Evolutionary conservation across 2,888 invertebrate genomes (phyloP).

Genomic region (Hemicrepidius hirtus): DNA sequence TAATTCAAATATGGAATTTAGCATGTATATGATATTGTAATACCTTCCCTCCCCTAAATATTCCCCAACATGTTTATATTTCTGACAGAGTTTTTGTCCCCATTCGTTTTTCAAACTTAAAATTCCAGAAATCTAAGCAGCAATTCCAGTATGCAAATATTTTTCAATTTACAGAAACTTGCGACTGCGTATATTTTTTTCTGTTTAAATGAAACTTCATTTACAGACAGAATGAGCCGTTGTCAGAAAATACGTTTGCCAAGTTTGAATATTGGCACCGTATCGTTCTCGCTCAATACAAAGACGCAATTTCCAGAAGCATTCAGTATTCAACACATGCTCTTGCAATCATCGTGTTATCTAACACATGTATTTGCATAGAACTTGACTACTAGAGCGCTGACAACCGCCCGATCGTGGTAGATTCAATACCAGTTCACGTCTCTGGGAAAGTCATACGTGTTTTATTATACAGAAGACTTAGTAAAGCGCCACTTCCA

Average conservation of each 20-base stretch:
- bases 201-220: too few species aligned
- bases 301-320: constrained; percentile 37
- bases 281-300: constrained; percentile 35
- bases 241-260: neutral
- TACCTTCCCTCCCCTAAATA: too few species aligned
- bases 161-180: too few species aligned
- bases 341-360: constrained; percentile 59
- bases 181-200: too few species aligned
- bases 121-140: too few species aligned
- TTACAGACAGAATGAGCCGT: too few species aligned
- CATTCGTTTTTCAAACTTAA: too few species aligned
- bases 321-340: constrained; percentile 57
- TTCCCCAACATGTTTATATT: too few species aligned
- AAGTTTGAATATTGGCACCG: constrained; percentile 5
- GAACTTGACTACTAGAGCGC: constrained; percentile 49
- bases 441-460: constrained; percentile 34
- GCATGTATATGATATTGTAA: too few species aligned
- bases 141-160: too few species aligned
- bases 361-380: constrained; percentile 61
- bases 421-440: constrained; percentile 47
- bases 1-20: too few species aligned
- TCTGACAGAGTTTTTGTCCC: too few species aligned
- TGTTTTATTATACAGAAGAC: constrained; percentile 27
- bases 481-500: constrained; percentile 33
- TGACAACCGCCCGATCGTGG: constrained; percentile 36